phyloP scores from a whole-genome alignment of 2,797 vertebrate species.

The Eulemur coronatus region DNA sequence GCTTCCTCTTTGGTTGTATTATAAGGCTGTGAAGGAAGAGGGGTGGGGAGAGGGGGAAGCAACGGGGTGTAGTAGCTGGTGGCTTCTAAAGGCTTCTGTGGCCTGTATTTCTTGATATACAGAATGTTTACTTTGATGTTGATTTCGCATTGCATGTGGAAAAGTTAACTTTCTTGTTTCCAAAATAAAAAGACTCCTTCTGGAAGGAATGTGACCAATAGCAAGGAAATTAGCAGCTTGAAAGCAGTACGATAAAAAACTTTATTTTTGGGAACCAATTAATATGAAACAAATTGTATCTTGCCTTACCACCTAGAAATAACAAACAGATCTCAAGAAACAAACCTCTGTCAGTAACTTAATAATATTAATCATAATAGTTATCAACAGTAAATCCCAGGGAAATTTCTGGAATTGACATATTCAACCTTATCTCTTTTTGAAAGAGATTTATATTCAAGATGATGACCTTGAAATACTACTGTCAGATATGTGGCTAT shows the following conservation, averaged over 20 bases:
- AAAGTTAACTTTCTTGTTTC: constrained; percentile 22
- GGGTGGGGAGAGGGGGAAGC: not conserved
- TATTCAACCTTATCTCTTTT: not conserved
- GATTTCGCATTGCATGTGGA: not conserved
- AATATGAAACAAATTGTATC: not conserved
- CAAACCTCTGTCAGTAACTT: not conserved
- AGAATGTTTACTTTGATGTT: not conserved
- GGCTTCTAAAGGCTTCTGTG: not conserved
- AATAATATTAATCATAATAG: not conserved
- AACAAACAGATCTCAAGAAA: not conserved
- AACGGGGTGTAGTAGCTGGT: too few relatives aligned
- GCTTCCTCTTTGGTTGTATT: not conserved
- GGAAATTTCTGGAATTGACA: not conserved
- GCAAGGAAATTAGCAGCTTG: constrained; percentile 23
- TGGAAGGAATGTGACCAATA: constrained; percentile 34
- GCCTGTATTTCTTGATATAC: not conserved
- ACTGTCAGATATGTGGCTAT: not conserved
- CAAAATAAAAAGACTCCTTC: constrained; percentile 44
- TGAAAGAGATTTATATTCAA: not conserved
- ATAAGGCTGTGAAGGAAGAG: not conserved
- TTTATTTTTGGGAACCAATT: not conserved
- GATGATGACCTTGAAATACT: not conserved
- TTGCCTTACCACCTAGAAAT: not conserved
- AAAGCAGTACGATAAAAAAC: not conserved
- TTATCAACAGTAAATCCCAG: not conserved